A percentile compares a stretch with the other conserved stretches of the same genome.
These are phyloP conservation scores for Beroe ovata DNA, from an alignment of 37 sponge, comb jelly and placozoan genomes.

Conservation along the genomic window DNA sequence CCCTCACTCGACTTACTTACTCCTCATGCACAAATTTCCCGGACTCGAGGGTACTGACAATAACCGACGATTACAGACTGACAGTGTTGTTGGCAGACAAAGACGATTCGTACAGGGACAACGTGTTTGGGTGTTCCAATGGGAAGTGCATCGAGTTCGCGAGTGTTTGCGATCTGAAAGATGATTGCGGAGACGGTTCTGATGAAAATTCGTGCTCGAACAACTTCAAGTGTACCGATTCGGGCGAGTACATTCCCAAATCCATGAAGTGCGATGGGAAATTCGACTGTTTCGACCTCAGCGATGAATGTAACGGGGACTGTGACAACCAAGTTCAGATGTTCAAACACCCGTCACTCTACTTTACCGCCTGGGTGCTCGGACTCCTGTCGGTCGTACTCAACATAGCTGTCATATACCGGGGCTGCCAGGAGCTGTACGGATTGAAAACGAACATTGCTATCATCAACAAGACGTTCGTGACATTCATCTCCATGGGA, in stretches of 20 bases:
- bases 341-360: background rate
- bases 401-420: background rate
- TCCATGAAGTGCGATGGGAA: slow-evolving; percentile 6
- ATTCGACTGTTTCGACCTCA: slow-evolving; percentile 20
- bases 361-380: slow-evolving; percentile 1
- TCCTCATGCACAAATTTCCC: background rate
- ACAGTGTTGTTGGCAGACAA: background rate
- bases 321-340: background rate
- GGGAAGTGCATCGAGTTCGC: background rate
- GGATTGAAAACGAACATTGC: background rate
- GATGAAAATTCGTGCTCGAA: slow-evolving; percentile 3
- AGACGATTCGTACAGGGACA: background rate
- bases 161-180: background rate
- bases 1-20: background rate
- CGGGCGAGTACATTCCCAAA: background rate
- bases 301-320: slow-evolving; percentile 2
- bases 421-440: background rate
- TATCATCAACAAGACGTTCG: background rate
- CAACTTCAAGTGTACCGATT: slow-evolving; percentile 20
- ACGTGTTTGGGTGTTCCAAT: slow-evolving; percentile 14
- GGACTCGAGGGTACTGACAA: background rate
- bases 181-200: slow-evolving; percentile 11
- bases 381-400: background rate
- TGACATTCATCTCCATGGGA: background rate
- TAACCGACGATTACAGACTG: background rate